Conservation (phyloP, 2,797 vertebrate species). For the Megalops cyprinoides region DNA sequence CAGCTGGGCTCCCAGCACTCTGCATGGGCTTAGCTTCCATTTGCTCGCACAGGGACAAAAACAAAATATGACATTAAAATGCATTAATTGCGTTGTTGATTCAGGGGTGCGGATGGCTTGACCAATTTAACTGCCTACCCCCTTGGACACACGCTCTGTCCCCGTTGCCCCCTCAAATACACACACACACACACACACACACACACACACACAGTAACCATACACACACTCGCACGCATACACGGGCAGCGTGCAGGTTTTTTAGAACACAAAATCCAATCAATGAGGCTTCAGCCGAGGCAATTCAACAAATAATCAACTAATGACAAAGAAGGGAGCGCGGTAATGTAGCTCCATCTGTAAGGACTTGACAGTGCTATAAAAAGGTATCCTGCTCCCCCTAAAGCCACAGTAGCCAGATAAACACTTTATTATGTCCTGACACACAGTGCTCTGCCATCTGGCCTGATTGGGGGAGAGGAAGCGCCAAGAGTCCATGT, state of each 20-base stretch:
- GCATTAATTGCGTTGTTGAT: constrained; percentile 14
- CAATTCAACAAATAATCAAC: background rate
- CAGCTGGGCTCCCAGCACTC: background rate
- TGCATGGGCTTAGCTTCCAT: background rate
- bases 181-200: background rate
- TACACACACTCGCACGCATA: background rate
- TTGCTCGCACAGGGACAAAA: constrained; percentile 10
- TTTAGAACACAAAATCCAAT: background rate
- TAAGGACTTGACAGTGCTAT: constrained; percentile 41
- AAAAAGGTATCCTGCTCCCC: constrained; percentile 57
- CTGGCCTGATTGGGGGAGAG: constrained; percentile 30
- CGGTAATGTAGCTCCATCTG: background rate
- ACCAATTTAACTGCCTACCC: background rate
- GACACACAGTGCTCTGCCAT: constrained; percentile 44
- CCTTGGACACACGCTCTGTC: constrained; percentile 56
- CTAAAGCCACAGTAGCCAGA: constrained; percentile 55
- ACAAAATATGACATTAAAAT: constrained; percentile 22
- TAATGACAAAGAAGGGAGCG: background rate
- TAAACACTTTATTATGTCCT: constrained; percentile 62
- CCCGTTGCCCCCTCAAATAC: constrained; percentile 42
- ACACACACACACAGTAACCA: constrained; percentile 16
- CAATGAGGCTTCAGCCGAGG: background rate
- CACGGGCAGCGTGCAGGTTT: background rate
- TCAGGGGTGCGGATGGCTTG: constrained; percentile 17
- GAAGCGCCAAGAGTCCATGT: constrained; percentile 10